Conservation (phyloP, 2,113 vertebrate genomes). For the Rousettus leschenaultii region DNA sequence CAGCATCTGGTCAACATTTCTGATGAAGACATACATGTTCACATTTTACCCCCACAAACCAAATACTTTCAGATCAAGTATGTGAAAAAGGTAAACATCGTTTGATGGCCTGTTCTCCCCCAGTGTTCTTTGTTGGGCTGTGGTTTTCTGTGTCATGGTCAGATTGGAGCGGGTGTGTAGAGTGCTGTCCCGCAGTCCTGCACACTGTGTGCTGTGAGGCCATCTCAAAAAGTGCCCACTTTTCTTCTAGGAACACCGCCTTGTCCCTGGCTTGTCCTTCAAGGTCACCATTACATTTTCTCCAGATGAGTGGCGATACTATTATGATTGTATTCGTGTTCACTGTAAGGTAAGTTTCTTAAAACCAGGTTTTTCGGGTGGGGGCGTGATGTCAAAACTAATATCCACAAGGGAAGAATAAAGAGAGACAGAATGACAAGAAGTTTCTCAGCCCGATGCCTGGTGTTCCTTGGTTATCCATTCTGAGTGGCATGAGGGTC, state of each 20-base stretch:
- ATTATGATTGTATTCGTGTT: constrained; percentile 92
- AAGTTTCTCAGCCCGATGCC: rapidly evolving
- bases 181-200: not conserved
- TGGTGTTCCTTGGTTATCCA: not conserved
- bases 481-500: not conserved
- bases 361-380: not conserved
- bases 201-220: not conserved
- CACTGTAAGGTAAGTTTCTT: constrained; percentile 88
- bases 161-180: rapidly evolving
- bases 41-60: constrained; percentile 92
- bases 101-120: rapidly evolving
- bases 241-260: constrained; percentile 83
- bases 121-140: rapidly evolving
- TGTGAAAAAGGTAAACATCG: constrained; percentile 87
- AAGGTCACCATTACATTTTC: constrained; percentile 86
- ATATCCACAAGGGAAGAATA: not conserved
- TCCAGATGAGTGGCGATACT: constrained; percentile 94
- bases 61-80: constrained; percentile 92
- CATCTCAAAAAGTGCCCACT: not conserved
- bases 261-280: constrained; percentile 92
- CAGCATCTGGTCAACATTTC: constrained; percentile 94
- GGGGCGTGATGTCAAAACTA: not conserved
- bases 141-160: not conserved
- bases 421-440: not conserved
- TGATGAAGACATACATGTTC: constrained; percentile 83